Percentiles rank a stretch among this genome's conserved stretches.
Evolutionary conservation across 30 jellyfish, hydroid and myxozoan genomes (phyloP).

Genomic region (Catostylus mosaicus): DNA sequence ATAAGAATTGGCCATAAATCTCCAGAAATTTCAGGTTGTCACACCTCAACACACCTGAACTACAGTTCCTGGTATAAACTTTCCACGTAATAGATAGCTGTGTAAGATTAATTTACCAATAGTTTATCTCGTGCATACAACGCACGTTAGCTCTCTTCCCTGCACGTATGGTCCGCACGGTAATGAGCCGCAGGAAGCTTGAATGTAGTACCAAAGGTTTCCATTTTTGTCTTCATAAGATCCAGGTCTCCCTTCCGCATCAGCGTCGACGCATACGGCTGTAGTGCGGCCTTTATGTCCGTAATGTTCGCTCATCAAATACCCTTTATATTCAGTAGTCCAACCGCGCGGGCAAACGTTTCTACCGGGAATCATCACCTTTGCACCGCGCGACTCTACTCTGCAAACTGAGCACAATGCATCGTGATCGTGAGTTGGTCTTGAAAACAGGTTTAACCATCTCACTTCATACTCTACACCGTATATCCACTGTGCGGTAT

Average conservation of each 20-base stretch:
- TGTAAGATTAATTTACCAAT: no score
- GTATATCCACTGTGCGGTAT: constrained; percentile 55
- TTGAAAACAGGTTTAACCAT: constrained; percentile 30
- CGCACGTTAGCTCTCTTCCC: constrained; percentile 57
- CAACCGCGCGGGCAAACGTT: constrained; percentile 88
- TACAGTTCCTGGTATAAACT: no score
- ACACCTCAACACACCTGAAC: no score
- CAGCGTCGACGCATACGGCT: constrained; percentile 87
- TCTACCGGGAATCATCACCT: constrained; percentile 93
- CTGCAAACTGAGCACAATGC: constrained; percentile 90
- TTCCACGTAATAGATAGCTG: no score
- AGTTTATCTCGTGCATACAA: constrained; percentile 44
- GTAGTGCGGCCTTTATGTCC: constrained; percentile 79
- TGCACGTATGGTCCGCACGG: constrained; percentile 59
- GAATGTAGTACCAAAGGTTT: constrained; percentile 51
- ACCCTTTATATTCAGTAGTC: constrained; percentile 86
- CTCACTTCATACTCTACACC: constrained; percentile 81
- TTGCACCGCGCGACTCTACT: constrained; percentile 60
- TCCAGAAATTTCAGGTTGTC: no score
- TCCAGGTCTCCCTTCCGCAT: constrained; percentile 47
- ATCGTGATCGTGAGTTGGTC: constrained; percentile 44
- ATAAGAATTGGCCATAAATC: no score
- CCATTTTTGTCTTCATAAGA: constrained; percentile 27
- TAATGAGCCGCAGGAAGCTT: constrained; percentile 45
- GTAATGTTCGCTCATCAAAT: constrained; percentile 81